Evolutionary conservation across 1,140 invertebrate species (phyloP).

Genomic region (Globodera rostochiensis): DNA sequence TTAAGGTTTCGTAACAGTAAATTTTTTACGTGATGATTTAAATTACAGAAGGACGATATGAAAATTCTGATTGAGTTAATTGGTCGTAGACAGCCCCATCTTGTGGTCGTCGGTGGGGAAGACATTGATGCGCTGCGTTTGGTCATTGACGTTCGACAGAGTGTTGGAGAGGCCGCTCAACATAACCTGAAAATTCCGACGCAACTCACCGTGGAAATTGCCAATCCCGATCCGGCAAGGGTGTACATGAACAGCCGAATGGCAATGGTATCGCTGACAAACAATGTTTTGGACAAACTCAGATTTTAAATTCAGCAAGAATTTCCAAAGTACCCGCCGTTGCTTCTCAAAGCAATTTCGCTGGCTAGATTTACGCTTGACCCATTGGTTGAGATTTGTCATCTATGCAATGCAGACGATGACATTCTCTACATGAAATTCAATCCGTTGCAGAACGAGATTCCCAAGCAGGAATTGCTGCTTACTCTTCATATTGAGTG

Average conservation of each 20-base stretch:
- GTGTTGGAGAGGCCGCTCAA: slow-evolving; percentile 34
- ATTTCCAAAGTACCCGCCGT: slow-evolving; percentile 53
- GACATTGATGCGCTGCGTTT: slow-evolving; percentile 68
- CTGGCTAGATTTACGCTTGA: slow-evolving; percentile 88
- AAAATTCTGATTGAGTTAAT: slow-evolving; percentile 83
- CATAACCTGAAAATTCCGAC: slow-evolving; percentile 49
- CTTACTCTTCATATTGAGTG: slow-evolving; percentile 51
- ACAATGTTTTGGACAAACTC: not conserved
- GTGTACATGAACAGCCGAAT: slow-evolving; percentile 50
- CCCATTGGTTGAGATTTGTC: slow-evolving; percentile 91
- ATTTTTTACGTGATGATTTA: slow-evolving; percentile 17
- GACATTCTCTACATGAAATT: slow-evolving; percentile 91
- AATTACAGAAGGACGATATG: slow-evolving; percentile 72
- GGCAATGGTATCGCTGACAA: slow-evolving; percentile 30
- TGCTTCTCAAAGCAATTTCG: slow-evolving; percentile 75
- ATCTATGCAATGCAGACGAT: slow-evolving; percentile 89
- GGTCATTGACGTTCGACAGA: slow-evolving; percentile 46
- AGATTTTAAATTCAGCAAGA: slow-evolving; percentile 48
- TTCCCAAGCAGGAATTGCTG: slow-evolving; percentile 46
- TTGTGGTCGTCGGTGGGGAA: slow-evolving; percentile 86
- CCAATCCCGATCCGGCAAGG: slow-evolving; percentile 53
- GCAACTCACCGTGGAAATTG: slow-evolving; percentile 51
- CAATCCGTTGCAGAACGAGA: slow-evolving; percentile 77
- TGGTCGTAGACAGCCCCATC: slow-evolving; percentile 85
- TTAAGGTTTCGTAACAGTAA: slow-evolving; percentile 70